Conservation (phyloP, 2,113 vertebrate species). For the Salvelinus sp. region DNA sequence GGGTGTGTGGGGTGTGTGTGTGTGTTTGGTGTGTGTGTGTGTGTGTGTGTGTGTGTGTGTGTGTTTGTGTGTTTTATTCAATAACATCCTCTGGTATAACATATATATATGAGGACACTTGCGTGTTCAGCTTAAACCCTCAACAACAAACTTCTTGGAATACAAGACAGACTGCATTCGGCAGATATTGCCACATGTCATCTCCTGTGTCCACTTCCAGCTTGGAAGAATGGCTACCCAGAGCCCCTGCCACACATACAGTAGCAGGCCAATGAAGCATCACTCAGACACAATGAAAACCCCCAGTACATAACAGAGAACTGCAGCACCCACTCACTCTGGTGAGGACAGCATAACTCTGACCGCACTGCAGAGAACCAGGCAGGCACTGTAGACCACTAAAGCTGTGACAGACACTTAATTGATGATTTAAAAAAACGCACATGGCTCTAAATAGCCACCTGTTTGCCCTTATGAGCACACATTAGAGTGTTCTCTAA, state of each 20-base stretch:
- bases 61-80: neutral
- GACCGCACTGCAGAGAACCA: neutral
- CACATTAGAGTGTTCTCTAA: neutral
- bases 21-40: no score
- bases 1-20: no score
- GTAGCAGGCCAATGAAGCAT: conserved; percentile 11
- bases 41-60: no score
- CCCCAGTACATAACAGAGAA: neutral
- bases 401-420: neutral
- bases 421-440: neutral
- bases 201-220: conserved; percentile 25
- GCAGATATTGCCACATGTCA: conserved; percentile 19
- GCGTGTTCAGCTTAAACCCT: neutral
- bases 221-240: conserved; percentile 10
- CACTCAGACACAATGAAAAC: conserved; percentile 29
- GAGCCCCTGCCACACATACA: conserved; percentile 20
- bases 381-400: neutral
- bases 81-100: conserved; percentile 15
- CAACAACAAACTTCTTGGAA: conserved; percentile 18
- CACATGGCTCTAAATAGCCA: neutral
- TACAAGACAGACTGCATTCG: conserved; percentile 13
- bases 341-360: conserved; percentile 16
- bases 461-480: neutral
- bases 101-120: conserved; percentile 16
- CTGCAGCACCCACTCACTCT: neutral